These are phyloP conservation scores for Lucinisca nassula DNA, from an alignment of 2,888 invertebrate genomes.

Conservation along the genomic window DNA sequence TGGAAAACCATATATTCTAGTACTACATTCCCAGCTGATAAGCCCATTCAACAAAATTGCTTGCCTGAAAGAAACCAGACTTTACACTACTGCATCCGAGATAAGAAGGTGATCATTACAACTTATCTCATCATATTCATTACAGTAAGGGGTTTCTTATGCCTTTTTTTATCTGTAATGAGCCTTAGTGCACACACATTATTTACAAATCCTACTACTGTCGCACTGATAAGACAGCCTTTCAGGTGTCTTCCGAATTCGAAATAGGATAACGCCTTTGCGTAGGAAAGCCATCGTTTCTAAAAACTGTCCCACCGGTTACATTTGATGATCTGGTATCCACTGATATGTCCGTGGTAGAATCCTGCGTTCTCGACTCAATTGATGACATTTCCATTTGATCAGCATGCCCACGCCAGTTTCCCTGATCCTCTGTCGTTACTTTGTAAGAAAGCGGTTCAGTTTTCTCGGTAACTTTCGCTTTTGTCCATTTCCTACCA, in stretches of 20 bases:
- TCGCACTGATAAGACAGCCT: not conserved
- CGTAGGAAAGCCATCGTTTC: too few relatives aligned
- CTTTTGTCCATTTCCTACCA: not conserved
- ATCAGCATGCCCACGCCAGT: not conserved
- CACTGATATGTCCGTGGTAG: not conserved
- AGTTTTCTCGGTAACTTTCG: not conserved
- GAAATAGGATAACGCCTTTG: not conserved
- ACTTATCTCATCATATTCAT: not conserved
- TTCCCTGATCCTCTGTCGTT: not conserved
- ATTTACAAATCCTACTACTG: not conserved
- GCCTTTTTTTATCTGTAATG: not conserved
- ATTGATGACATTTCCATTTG: not conserved
- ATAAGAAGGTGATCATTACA: slow-evolving; percentile 4
- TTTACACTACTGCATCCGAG: not conserved
- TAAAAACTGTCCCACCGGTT: too few relatives aligned
- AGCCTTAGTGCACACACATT: not conserved
- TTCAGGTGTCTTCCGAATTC: not conserved
- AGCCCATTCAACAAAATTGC: not conserved
- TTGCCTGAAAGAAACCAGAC: not conserved
- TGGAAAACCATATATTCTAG: too few relatives aligned
- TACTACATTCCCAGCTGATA: not conserved
- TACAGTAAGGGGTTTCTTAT: not conserved
- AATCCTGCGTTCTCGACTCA: not conserved
- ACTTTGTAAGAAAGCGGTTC: slow-evolving; percentile 33
- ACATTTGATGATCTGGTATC: too few relatives aligned